Evolutionary conservation across 2,888 invertebrate genomes (phyloP), one percentile per base, ranked within the genome.

Genomic region (Drosophila subquinaria): DNA sequence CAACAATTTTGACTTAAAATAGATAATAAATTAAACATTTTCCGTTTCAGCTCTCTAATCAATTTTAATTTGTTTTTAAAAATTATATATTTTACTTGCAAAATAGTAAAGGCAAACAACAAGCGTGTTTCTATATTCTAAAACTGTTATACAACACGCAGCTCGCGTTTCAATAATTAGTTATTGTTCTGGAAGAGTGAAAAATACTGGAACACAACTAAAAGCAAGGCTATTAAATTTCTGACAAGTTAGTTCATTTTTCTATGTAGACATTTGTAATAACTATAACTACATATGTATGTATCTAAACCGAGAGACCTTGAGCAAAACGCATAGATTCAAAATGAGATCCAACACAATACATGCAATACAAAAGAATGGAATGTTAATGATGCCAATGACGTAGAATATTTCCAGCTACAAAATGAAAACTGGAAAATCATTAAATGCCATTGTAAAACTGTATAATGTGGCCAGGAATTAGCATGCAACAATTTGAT

Each of bases 401-500:
- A 23, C 8, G 45, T 23, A 3, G 13, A 45, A n/a, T 27, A 6
- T 45, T 45, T 23, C 4, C 13, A 45, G n/a, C 13, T 23, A 45
- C 45, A 23, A 23, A 51, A n/a, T 33, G 40, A 52, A 59, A 69
- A 27, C 15, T 33, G 9, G 1, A 40, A 11, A 59, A 40, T 60
- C 48, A 57, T 63, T 63, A 33, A 20, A 38, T 35, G 53, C 43
- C 52, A 48, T 47, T 33, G 57, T 10, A 42, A 47, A 47, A n/a
- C 15, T 43, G 48, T n/a, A 36, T 17, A 36, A 27, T 48, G 42
- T n/a, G 40, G 15, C 15, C 38, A 13, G 64, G 57, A 50, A 50
- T 64, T 63, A 70, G 59, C 80, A 42, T 70, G 64, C 71, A 63
- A 35, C 76, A 50, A 69, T 60, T 64, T 36, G 51, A 64, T 23